Conservation (phyloP, 2,797 vertebrate species). For the Siniperca obscura region DNA sequence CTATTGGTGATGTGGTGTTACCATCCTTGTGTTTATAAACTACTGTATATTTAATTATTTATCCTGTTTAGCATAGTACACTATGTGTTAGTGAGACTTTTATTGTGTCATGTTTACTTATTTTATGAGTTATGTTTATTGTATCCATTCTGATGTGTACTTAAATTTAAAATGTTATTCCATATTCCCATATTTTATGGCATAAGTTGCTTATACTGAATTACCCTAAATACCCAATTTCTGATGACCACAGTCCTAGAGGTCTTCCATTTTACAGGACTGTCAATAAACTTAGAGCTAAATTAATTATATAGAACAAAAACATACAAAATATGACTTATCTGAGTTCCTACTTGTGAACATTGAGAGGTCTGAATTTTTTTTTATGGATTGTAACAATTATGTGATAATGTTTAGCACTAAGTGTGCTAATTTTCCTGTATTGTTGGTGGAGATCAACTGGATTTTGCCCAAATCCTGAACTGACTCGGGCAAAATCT, state of each 20-base stretch:
- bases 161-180: neutral
- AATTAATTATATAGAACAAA: no score
- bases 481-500: neutral
- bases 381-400: neutral
- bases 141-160: neutral
- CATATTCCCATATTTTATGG: neutral
- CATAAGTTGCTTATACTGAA: neutral
- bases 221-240: neutral
- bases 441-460: neutral
- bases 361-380: neutral
- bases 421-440: neutral
- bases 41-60: no score
- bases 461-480: conserved; percentile 13
- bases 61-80: no score
- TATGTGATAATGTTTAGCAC: neutral
- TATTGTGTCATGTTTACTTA: neutral
- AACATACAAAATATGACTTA: neutral
- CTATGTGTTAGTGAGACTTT: no score
- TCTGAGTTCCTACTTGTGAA: neutral
- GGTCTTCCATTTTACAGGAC: neutral
- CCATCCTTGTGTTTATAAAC: no score
- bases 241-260: neutral
- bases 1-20: no score
- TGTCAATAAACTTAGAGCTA: neutral
- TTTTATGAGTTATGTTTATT: neutral